These are phyloP conservation scores for Volucella zonaria DNA, from an alignment of 2,888 invertebrate genomes.

Conservation along the genomic window DNA sequence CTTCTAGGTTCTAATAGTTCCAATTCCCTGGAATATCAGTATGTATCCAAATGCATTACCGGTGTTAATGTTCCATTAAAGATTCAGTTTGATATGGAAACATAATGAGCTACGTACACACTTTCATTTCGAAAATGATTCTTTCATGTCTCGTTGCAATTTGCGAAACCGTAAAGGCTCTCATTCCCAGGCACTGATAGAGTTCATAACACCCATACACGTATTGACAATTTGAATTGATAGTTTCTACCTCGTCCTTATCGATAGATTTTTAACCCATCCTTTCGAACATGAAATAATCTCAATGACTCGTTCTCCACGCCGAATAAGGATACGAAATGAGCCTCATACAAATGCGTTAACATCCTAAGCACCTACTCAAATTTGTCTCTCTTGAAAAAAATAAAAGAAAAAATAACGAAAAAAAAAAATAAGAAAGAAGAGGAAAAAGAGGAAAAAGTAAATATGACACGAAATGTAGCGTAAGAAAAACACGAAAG, in stretches of 20 bases:
- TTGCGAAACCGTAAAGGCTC: neutral
- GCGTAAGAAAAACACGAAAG: slow-evolving; percentile 46
- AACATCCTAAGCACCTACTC: slow-evolving; percentile 40
- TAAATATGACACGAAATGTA: slow-evolving; percentile 35
- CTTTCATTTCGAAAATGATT: too few relatives aligned
- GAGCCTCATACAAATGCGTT: slow-evolving; percentile 40
- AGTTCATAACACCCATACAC: slow-evolving; percentile 28
- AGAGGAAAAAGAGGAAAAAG: neutral
- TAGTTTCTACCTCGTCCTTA: slow-evolving; percentile 19
- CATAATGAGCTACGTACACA: too few relatives aligned
- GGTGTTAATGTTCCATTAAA: too few relatives aligned
- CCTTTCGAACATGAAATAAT: slow-evolving; percentile 18
- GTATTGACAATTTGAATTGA: slow-evolving; percentile 49
- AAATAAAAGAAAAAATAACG: slow-evolving; percentile 14
- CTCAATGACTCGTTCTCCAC: slow-evolving; percentile 14
- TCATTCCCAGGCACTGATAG: slow-evolving; percentile 31
- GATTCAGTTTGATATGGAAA: too few relatives aligned
- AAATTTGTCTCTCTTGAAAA: slow-evolving; percentile 27
- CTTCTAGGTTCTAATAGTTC: too few relatives aligned
- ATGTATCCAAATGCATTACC: too few relatives aligned
- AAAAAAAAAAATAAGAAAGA: neutral
- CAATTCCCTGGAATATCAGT: too few relatives aligned
- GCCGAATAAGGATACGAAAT: slow-evolving; percentile 49
- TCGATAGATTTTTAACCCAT: slow-evolving; percentile 38
- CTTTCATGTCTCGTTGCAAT: neutral